phyloP scores from a whole-genome alignment of 2,797 vertebrate genomes.

The Mormyrus proboscirostris region DNA sequence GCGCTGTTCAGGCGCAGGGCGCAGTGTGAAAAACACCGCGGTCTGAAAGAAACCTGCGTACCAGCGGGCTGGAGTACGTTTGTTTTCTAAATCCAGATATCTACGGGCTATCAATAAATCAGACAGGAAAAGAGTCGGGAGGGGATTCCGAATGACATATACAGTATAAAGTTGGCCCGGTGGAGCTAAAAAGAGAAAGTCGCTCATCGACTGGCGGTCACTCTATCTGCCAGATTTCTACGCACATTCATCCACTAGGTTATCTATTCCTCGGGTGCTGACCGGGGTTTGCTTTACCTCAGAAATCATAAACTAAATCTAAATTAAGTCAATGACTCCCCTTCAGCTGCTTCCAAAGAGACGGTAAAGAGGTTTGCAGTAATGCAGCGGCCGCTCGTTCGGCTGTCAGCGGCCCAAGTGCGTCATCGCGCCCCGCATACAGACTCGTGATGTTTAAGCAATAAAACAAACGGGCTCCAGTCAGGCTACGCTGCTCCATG shows the following conservation, averaged over 20 bases:
- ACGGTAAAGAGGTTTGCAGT: background rate
- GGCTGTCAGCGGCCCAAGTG: background rate
- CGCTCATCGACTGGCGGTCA: slow-evolving; percentile 13
- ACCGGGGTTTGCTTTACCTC: background rate
- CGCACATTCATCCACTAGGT: background rate
- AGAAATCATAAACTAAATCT: slow-evolving; percentile 8
- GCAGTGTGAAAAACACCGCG: background rate
- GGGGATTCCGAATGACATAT: background rate
- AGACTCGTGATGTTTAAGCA: background rate
- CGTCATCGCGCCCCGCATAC: background rate
- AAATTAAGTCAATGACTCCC: slow-evolving; percentile 13
- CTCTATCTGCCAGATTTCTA: slow-evolving; percentile 7
- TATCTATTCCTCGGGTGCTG: background rate
- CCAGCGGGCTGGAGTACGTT: background rate
- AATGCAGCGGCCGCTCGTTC: background rate
- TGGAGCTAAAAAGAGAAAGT: background rate
- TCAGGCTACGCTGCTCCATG: background rate
- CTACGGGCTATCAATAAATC: background rate
- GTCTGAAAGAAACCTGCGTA: background rate
- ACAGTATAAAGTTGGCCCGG: background rate
- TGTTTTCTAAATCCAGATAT: slow-evolving; percentile 11
- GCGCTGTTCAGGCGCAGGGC: background rate
- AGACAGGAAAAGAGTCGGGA: background rate
- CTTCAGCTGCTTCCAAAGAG: background rate
- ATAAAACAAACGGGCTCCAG: background rate